A percentile compares a stretch with the other conserved stretches of the same genome.
Conservation (phyloP, 2,113 vertebrate genomes). For the Alexandromys fortis region DNA sequence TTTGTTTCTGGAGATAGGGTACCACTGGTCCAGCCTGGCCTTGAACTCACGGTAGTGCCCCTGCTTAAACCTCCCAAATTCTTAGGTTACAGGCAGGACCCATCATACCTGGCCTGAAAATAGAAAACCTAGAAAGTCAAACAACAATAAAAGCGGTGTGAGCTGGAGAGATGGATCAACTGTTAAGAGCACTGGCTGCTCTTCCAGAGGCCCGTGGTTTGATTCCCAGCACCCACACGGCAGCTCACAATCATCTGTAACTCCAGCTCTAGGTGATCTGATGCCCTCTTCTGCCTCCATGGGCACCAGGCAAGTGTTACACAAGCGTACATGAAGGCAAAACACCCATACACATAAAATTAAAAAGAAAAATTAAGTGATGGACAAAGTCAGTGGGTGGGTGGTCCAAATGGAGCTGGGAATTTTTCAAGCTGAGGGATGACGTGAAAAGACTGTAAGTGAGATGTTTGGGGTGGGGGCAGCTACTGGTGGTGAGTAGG, state of each 20-base stretch:
- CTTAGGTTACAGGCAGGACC: not conserved
- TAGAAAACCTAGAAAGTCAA: not conserved
- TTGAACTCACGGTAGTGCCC: not conserved
- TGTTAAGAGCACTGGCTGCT: not conserved
- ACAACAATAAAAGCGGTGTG: not conserved
- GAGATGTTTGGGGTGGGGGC: not conserved
- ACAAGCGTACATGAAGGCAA: not conserved
- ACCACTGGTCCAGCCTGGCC: not conserved
- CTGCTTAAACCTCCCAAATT: not conserved
- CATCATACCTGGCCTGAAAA: not conserved
- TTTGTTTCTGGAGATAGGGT: not conserved
- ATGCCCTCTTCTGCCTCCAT: not conserved
- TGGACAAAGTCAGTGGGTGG: not conserved
- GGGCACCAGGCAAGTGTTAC: not conserved
- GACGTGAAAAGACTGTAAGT: not conserved
- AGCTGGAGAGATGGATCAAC: not conserved
- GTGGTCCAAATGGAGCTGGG: not conserved
- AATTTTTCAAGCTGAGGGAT: not conserved
- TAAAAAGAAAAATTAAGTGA: not conserved
- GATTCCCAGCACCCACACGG: not conserved
- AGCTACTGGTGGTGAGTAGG: not conserved
- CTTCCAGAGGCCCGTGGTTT: not conserved
- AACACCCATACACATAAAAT: not conserved
- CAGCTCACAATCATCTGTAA: not conserved
- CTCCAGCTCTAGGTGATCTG: not conserved